Evolutionary conservation across 2,888 invertebrate species (phyloP).

Genomic region (Tetragonisca angustula): DNA sequence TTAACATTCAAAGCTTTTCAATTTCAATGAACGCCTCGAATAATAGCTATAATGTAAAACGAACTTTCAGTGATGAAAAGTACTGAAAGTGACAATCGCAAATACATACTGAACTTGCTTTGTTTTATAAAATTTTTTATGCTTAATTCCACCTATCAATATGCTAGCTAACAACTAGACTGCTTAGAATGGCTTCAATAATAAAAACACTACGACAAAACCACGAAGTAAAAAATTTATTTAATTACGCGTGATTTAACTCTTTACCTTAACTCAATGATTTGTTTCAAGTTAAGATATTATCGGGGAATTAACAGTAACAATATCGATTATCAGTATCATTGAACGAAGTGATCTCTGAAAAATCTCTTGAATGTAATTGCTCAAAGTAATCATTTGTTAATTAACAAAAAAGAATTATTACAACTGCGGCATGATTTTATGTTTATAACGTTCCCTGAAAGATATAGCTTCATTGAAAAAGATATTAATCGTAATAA

Average conservation of each 20-base stretch:
- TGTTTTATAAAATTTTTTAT: constrained; percentile 9
- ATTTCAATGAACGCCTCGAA: not conserved
- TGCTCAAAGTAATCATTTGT: not conserved
- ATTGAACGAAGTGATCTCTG: not conserved
- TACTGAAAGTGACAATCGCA: not conserved
- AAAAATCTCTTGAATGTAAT: not conserved
- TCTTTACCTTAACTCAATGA: not conserved
- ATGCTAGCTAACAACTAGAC: not conserved
- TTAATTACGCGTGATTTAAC: not conserved
- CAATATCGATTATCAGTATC: constrained; percentile 6
- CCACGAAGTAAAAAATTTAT: not conserved
- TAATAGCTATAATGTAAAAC: not conserved
- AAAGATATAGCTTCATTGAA: not conserved
- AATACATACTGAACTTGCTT: constrained; percentile 7
- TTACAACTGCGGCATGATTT: not conserved
- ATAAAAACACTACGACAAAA: not conserved
- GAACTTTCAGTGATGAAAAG: not conserved
- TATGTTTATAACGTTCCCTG: not conserved
- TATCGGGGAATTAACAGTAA: constrained; percentile 13
- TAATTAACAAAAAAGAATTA: not conserved
- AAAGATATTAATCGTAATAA: not conserved
- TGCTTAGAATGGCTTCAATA: not conserved
- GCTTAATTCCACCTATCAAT: not conserved
- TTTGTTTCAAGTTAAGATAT: not conserved
- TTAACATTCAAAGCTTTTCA: not conserved